phyloP scores from a whole-genome alignment of 2,888 invertebrate species.

The Isotomurus palustris region DNA sequence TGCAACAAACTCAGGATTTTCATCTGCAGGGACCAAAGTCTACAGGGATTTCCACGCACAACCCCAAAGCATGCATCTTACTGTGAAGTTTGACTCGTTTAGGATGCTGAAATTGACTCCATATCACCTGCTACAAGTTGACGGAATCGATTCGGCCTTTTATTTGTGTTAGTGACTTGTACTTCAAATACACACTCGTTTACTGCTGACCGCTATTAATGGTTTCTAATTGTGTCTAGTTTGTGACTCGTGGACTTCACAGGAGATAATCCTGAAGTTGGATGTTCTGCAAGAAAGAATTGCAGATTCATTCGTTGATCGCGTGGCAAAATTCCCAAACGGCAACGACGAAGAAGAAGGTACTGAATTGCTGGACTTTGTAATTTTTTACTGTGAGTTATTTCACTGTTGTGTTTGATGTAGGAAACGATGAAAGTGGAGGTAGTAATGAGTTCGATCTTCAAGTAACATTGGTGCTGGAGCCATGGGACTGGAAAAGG shows the following conservation, averaged over 20 bases:
- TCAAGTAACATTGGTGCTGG: constrained; percentile 11
- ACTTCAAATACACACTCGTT: background rate
- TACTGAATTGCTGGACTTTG: too few species aligned
- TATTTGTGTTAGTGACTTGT: constrained; percentile 31
- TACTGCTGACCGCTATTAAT: background rate
- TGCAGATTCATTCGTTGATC: too few species aligned
- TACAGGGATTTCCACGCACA: constrained; percentile 13
- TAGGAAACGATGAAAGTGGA: too few species aligned
- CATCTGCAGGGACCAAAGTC: too few species aligned
- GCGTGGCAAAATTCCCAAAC: too few species aligned
- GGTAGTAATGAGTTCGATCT: too few species aligned
- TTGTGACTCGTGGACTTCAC: background rate
- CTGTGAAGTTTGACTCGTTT: constrained; percentile 12
- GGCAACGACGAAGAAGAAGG: too few species aligned
- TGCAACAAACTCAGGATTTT: too few species aligned
- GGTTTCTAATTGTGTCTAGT: background rate
- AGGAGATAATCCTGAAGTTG: background rate
- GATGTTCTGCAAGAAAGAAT: background rate
- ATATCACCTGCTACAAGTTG: constrained; percentile 20
- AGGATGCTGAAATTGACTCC: constrained; percentile 17
- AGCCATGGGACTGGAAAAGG: constrained; percentile 32
- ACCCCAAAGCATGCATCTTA: constrained; percentile 11
- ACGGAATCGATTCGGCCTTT: constrained; percentile 29
- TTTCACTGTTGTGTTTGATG: too few species aligned
- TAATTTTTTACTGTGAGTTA: too few species aligned